Evolutionary conservation across 2,113 vertebrate genomes (phyloP).

Genomic region (Lethenteron reissneri): DNA sequence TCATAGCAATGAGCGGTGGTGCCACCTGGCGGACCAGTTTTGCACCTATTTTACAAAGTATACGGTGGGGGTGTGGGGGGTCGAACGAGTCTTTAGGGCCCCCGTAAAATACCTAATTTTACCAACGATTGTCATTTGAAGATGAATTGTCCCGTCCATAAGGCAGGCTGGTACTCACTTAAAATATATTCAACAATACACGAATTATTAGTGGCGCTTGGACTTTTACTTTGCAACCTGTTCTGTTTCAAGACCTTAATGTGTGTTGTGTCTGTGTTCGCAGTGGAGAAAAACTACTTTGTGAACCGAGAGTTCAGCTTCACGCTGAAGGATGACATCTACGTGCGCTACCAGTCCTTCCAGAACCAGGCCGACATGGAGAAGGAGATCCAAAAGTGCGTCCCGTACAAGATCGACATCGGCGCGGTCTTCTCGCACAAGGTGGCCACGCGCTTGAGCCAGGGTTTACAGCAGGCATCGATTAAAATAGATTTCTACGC

Average conservation of each 20-base stretch:
- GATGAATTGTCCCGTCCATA: not conserved
- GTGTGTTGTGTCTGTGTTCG: not conserved
- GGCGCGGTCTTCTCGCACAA: constrained; percentile 73
- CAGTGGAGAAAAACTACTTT: constrained; percentile 62
- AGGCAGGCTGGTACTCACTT: not conserved
- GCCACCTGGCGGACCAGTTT: too few species aligned
- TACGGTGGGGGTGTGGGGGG: too few species aligned
- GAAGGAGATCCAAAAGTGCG: constrained; percentile 73
- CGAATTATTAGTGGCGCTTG: not conserved
- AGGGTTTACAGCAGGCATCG: too few species aligned
- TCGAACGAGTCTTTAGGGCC: not conserved
- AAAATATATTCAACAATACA: not conserved
- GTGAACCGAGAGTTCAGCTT: constrained; percentile 85
- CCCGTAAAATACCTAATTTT: not conserved
- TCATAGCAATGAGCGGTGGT: too few species aligned
- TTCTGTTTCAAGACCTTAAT: not conserved
- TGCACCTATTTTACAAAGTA: too few species aligned
- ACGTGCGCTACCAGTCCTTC: constrained; percentile 82
- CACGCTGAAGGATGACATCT: constrained; percentile 77
- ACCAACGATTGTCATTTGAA: not conserved
- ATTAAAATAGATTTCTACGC: too few species aligned
- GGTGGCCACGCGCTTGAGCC: constrained; percentile 17
- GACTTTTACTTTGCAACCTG: too few species aligned
- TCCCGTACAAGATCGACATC: constrained; percentile 80
- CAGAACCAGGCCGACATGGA: constrained; percentile 54